Evolutionary conservation across 2,888 invertebrate species (phyloP).

Genomic region (Achlya flavicornis): DNA sequence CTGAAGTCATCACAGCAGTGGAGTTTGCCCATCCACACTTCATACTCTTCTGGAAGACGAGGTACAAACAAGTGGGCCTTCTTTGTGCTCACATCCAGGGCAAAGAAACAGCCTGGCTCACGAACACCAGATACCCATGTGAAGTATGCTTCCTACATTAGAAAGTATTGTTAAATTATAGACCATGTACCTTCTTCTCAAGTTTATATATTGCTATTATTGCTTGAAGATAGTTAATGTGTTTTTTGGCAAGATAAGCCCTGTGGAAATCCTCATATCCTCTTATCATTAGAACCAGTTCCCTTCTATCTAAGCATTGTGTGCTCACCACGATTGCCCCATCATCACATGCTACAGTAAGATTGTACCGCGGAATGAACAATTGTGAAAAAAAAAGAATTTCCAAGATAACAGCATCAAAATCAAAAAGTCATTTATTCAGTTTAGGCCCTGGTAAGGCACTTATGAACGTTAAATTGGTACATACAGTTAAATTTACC

Average conservation of each 20-base stretch:
- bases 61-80: slow-evolving; percentile 93
- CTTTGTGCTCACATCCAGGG: slow-evolving; percentile 88
- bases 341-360: too few relatives aligned
- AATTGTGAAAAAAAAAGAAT: too few relatives aligned
- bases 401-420: too few relatives aligned
- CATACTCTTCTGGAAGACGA: slow-evolving; percentile 92
- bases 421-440: too few relatives aligned
- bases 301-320: too few relatives aligned
- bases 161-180: not conserved
- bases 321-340: too few relatives aligned
- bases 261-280: too few relatives aligned
- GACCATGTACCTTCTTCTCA: not conserved
- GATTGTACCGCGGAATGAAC: too few relatives aligned
- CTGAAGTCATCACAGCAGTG: slow-evolving; percentile 88
- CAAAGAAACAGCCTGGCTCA: slow-evolving; percentile 96
- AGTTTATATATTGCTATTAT: not conserved
- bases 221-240: not conserved
- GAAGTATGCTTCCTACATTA: slow-evolving; percentile 94
- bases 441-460: too few relatives aligned
- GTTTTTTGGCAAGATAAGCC: not conserved
- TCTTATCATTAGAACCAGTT: too few relatives aligned
- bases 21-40: slow-evolving; percentile 97
- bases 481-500: too few relatives aligned
- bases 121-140: slow-evolving; percentile 97
- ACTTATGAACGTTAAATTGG: too few relatives aligned